Conservation (phyloP, 1,140 invertebrate genomes). For the Apis laboriosa region DNA sequence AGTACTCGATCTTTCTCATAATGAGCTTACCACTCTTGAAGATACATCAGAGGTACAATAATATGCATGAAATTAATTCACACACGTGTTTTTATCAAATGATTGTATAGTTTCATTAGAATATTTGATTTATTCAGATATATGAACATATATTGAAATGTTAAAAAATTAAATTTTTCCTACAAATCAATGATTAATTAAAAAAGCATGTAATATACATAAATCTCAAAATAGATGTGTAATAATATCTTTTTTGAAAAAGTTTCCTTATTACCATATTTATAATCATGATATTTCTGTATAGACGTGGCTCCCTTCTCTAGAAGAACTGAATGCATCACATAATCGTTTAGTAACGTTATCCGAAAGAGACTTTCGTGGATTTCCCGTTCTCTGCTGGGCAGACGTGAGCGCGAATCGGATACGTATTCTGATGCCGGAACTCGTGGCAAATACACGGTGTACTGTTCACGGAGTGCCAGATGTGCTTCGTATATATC, state of each 20-base stretch:
- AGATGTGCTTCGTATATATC: constrained; percentile 88
- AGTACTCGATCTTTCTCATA: constrained; percentile 88
- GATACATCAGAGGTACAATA: constrained; percentile 88
- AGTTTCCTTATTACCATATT: background rate
- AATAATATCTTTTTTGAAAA: background rate
- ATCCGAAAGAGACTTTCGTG: constrained; percentile 89
- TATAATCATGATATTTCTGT: constrained; percentile 65
- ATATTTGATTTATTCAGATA: background rate
- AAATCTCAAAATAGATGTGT: too few species aligned
- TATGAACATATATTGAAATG: background rate
- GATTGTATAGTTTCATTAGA: background rate
- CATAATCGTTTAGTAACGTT: constrained; percentile 86
- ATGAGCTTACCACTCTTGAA: constrained; percentile 87
- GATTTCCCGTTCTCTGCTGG: constrained; percentile 88
- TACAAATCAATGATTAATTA: too few species aligned
- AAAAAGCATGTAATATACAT: too few species aligned
- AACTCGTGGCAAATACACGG: constrained; percentile 88
- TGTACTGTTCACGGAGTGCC: constrained; percentile 89
- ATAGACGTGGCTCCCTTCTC: constrained; percentile 88
- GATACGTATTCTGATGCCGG: constrained; percentile 86
- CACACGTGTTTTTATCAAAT: background rate
- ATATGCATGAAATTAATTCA: constrained; percentile 9
- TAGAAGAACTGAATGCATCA: constrained; percentile 88
- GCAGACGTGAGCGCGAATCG: constrained; percentile 89
- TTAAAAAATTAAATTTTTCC: too few species aligned